Percentiles rank a stretch among this genome's conserved stretches.
Evolutionary conservation across 64 coral and sea anemone genomes (phyloP).

Genomic region (Cladopsammia gracilis): DNA sequence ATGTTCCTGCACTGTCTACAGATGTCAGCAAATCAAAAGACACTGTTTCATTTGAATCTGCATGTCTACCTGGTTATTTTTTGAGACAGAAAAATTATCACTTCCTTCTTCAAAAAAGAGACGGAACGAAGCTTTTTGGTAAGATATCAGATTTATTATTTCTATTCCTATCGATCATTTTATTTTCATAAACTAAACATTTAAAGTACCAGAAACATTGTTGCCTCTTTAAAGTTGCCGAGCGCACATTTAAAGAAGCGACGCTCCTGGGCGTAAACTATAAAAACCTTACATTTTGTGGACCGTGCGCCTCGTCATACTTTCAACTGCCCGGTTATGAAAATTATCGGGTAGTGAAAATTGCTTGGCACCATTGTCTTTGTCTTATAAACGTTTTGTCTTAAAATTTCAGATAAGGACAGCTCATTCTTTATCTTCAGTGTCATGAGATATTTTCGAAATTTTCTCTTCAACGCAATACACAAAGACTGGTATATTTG

Average conservation of each 20-base stretch:
- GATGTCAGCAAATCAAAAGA: not conserved
- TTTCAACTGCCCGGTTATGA: too few relatives aligned
- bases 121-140: constrained; percentile 41
- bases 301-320: too few relatives aligned
- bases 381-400: not conserved
- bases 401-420: constrained; percentile 15
- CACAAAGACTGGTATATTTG: constrained; percentile 85
- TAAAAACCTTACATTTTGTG: too few relatives aligned
- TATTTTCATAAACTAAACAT: too few relatives aligned
- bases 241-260: too few relatives aligned
- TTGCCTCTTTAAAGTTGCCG: too few relatives aligned
- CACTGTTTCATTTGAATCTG: constrained; percentile 64
- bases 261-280: too few relatives aligned
- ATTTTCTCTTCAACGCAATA: constrained; percentile 43
- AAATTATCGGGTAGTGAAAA: not conserved
- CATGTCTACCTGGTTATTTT: constrained; percentile 45
- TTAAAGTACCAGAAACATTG: too few relatives aligned
- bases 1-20: constrained; percentile 24
- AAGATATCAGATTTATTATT: not conserved
- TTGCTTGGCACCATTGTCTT: not conserved
- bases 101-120: constrained; percentile 39
- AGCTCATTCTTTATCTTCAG: constrained; percentile 30
- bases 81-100: constrained; percentile 68
- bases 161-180: not conserved
- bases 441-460: not conserved